Evolutionary conservation across 2,113 vertebrate species (phyloP).

Genomic region (Spizaetus ornatus): DNA sequence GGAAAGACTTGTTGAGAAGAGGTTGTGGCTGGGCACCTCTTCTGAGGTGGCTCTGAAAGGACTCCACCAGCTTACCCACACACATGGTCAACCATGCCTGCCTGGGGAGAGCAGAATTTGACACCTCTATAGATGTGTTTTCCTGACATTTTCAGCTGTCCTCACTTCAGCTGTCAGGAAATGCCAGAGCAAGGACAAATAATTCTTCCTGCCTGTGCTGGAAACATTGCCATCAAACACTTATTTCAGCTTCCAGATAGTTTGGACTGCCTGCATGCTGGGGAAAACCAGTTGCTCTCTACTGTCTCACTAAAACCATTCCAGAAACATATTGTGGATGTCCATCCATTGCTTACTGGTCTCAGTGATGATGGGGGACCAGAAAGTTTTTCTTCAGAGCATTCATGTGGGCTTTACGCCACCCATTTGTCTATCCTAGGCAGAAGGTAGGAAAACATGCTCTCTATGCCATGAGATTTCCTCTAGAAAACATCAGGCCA

Average conservation of each 20-base stretch:
- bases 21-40: neutral
- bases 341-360: neutral
- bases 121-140: neutral
- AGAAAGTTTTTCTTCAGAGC: neutral
- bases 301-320: neutral
- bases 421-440: neutral
- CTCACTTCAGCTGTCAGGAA: neutral
- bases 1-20: neutral
- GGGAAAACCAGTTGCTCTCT: neutral
- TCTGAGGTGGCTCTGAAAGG: neutral
- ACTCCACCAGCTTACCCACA: neutral
- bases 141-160: neutral
- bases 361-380: neutral
- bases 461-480: neutral
- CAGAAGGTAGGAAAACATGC: neutral
- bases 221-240: neutral
- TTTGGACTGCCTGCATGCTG: neutral
- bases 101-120: neutral
- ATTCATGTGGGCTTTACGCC: neutral
- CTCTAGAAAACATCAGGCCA: neutral
- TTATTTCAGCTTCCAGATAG: neutral
- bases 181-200: neutral
- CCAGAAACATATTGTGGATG: neutral
- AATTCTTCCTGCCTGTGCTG: neutral
- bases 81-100: neutral